Base-by-base conservation (phyloP, 2,888 invertebrate species). In the Dryobotodes eremita region DNA sequence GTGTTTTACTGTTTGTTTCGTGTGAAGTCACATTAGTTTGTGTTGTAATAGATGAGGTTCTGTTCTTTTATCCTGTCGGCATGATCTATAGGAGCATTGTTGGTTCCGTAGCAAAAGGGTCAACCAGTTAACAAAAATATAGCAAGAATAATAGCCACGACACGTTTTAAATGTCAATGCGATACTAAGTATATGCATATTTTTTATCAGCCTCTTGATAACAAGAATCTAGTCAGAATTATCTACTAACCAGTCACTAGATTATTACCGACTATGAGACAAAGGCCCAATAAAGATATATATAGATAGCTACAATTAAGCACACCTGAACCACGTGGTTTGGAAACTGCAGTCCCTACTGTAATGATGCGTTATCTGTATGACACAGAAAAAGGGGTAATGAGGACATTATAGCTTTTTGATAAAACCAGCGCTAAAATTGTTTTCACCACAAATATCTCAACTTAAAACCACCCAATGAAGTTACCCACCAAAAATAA, bases 11-110 rank as follows among this genome's bases (percentile, higher is more conserved):
- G 79, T 80, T 88, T 77, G 64, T 78, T 70, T 79, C 81, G 85
- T 83, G 83, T 88, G 87, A 80, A 88, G 78, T 80, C 77, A 36
- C 42, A 23, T 69, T 68, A 23, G 70, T 59, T 68, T n/a, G 10
- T 53, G 20, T 53, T 69, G 55, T 53, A 55, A 73, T 20, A 1
- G 8, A 68, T 31, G 50, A 82, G 48, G 15, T 65, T 48, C 48
- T 65, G n/a, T 70, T 71, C n/a, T 61, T 26, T 31, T 55, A 31
- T 50, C 2, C 8, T 50, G 55, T n/a, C 31, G 11, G 31, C 15
- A 64, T 23, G 13, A 23, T 53, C 23, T 68, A 23, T 48, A 11
- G 17, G 20, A 48, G 20, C 66, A 42, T 20, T 20, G 46, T 26
- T 59, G 57, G n/a, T 13, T 5, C 6, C 23, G n/a, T 23, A 13